phyloP scores from a whole-genome alignment of 2,888 invertebrate genomes.

The Epistrophe eligans region DNA sequence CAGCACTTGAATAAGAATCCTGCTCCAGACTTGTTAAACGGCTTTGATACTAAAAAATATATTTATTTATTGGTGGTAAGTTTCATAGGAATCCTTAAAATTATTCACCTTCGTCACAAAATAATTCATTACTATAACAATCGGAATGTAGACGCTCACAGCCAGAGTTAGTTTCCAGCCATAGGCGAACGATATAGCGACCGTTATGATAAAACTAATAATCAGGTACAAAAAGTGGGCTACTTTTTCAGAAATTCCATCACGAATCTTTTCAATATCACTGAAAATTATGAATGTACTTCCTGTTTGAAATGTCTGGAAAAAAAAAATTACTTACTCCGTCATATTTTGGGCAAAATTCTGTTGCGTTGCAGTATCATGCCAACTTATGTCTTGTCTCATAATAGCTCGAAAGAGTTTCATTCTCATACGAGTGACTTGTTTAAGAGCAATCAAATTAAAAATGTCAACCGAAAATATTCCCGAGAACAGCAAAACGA shows the following conservation, averaged over 20 bases:
- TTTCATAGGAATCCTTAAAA: background rate
- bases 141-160: constrained; percentile 90
- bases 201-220: constrained; percentile 85
- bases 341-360: constrained; percentile 90
- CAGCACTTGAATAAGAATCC: constrained; percentile 90
- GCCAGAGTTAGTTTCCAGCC: constrained; percentile 95
- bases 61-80: background rate
- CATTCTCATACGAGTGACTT: constrained; percentile 87
- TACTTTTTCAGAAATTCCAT: constrained; percentile 94
- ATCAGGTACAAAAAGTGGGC: constrained; percentile 88
- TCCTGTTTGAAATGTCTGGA: background rate
- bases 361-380: constrained; percentile 88
- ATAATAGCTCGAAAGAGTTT: constrained; percentile 87
- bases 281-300: constrained; percentile 82
- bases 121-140: constrained; percentile 90
- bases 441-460: constrained; percentile 87
- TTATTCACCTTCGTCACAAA: constrained; percentile 89
- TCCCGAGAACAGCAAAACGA: constrained; percentile 87
- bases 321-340: constrained; percentile 86
- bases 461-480: constrained; percentile 88
- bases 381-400: constrained; percentile 90
- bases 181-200: constrained; percentile 90
- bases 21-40: constrained; percentile 88
- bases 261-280: constrained; percentile 91
- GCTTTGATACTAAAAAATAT: constrained; percentile 86